Conservation (phyloP, 53 echinoderm and acorn worm genomes). For the Apostichopus leukothele region DNA sequence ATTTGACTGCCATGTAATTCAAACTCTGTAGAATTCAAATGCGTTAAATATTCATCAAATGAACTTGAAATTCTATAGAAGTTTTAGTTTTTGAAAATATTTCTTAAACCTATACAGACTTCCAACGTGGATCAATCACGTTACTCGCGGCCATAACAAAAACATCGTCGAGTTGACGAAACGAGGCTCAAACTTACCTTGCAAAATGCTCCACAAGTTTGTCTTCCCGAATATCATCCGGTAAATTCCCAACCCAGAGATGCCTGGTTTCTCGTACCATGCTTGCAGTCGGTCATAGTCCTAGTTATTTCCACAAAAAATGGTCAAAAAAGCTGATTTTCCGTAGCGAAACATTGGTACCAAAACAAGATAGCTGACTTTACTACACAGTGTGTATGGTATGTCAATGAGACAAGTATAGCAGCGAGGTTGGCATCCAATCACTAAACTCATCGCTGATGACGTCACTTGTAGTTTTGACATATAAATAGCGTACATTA, state of each 20-base stretch:
- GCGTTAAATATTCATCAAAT: background rate
- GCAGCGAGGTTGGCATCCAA: conserved; percentile 35
- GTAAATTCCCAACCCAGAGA: conserved; percentile 99
- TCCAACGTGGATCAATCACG: conserved; percentile 11
- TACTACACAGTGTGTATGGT: conserved; percentile 48
- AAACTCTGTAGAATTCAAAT: background rate
- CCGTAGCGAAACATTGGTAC: conserved; percentile 43
- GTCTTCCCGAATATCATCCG: conserved; percentile 99
- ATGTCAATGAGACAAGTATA: conserved; percentile 37
- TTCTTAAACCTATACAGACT: background rate
- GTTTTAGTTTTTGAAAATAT: background rate
- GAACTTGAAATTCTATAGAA: background rate
- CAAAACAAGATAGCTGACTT: conserved; percentile 46
- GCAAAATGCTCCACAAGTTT: conserved; percentile 98
- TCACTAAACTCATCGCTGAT: conserved; percentile 7
- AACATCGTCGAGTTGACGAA: conserved; percentile 29
- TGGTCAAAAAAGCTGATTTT: conserved; percentile 47
- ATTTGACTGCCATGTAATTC: background rate
- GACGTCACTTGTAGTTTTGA: conserved; percentile 42
- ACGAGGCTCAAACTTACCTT: conserved; percentile 72
- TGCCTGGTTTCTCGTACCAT: conserved; percentile 99
- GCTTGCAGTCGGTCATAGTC: conserved; percentile 99
- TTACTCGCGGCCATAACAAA: conserved; percentile 38
- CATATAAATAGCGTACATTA: conserved; percentile 49
- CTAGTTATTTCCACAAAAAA: conserved; percentile 58